phyloP scores from a whole-genome alignment of 2,888 invertebrate genomes.

The Deroplatys truncata region DNA sequence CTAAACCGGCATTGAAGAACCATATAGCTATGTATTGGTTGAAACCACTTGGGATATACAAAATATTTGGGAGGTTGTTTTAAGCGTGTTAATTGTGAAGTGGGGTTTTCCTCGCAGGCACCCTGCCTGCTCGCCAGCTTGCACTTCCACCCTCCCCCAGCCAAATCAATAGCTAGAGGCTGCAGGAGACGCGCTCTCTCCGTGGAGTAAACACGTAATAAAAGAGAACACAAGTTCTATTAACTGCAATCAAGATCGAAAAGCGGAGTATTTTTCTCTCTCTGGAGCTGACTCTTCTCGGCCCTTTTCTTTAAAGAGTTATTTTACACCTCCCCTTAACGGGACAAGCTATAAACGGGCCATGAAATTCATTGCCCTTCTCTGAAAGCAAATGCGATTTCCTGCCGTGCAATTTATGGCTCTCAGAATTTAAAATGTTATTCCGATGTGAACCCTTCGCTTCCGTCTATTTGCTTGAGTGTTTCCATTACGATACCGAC shows the following conservation, averaged over 20 bases:
- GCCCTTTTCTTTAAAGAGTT: neutral
- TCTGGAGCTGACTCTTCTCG: neutral
- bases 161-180: neutral
- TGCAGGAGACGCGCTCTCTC: neutral
- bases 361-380: neutral
- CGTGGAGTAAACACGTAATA: neutral
- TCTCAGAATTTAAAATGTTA: neutral
- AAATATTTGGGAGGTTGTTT: neutral
- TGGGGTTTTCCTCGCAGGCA: neutral
- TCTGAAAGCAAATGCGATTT: neutral
- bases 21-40: no score
- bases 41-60: neutral
- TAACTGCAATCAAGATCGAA: neutral
- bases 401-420: neutral
- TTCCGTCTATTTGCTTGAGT: neutral
- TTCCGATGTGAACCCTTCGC: neutral
- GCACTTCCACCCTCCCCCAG: neutral
- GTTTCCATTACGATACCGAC: neutral
- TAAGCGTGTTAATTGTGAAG: neutral
- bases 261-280: neutral
- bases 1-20: no score
- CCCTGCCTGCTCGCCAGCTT: neutral
- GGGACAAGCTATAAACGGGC: neutral
- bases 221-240: neutral
- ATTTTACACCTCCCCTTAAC: neutral